These are phyloP conservation scores for Bombus huntii DNA, from an alignment of 1,140 invertebrate genomes.

Conservation along the genomic window DNA sequence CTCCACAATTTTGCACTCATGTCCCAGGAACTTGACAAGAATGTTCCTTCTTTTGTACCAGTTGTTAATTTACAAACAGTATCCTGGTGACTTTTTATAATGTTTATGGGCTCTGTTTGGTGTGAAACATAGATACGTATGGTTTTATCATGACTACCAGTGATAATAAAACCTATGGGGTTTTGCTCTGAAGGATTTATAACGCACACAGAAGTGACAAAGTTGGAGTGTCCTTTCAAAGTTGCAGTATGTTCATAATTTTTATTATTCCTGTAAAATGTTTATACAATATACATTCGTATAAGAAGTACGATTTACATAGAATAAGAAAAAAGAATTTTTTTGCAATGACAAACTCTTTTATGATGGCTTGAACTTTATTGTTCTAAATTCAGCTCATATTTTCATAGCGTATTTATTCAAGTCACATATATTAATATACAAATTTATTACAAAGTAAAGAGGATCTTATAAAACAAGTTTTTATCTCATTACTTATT, in stretches of 20 bases:
- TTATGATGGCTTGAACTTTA: background rate
- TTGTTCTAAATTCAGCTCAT: background rate
- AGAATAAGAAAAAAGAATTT: no score
- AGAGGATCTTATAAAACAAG: background rate
- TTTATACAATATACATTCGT: background rate
- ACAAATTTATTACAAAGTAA: background rate
- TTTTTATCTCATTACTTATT: background rate
- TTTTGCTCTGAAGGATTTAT: slow-evolving; percentile 87
- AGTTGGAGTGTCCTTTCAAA: slow-evolving; percentile 92
- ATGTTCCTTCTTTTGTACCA: slow-evolving; percentile 82
- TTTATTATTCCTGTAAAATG: slow-evolving; percentile 82
- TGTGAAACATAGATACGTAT: slow-evolving; percentile 90
- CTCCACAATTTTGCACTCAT: slow-evolving; percentile 92
- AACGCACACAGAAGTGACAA: slow-evolving; percentile 91
- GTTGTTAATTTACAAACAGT: slow-evolving; percentile 88
- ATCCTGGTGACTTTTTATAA: slow-evolving; percentile 91
- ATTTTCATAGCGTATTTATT: background rate
- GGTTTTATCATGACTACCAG: slow-evolving; percentile 93
- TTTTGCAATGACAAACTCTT: background rate
- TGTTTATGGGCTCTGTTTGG: slow-evolving; percentile 85
- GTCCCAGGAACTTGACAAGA: slow-evolving; percentile 96
- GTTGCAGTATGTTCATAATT: slow-evolving; percentile 85
- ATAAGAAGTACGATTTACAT: background rate
- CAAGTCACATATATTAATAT: background rate
- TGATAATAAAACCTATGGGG: slow-evolving; percentile 91